Evolutionary conservation across 2,888 invertebrate species (phyloP).

Genomic region (Apantesis nais): DNA sequence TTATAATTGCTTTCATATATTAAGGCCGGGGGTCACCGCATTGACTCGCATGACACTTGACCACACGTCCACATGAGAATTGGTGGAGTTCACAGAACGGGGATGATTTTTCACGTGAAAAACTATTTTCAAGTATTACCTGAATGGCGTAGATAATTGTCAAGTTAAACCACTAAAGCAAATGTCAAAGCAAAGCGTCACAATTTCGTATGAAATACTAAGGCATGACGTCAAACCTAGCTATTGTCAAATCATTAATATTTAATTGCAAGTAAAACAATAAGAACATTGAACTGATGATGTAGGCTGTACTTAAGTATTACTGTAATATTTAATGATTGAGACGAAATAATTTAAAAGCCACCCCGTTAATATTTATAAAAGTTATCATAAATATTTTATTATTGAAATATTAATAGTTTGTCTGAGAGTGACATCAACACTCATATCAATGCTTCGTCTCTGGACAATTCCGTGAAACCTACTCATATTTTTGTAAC

Average conservation of each 20-base stretch:
- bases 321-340: not conserved
- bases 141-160: not conserved
- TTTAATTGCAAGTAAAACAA: not conserved
- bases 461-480: not conserved
- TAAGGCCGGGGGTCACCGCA: slow-evolving; percentile 7
- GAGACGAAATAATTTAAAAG: not conserved
- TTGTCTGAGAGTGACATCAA: not conserved
- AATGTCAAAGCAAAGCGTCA: not conserved
- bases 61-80: not conserved
- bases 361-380: too few relatives aligned
- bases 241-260: not conserved
- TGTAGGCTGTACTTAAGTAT: not conserved
- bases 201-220: not conserved
- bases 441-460: not conserved
- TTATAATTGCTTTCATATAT: slow-evolving; percentile 1
- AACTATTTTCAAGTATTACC: not conserved
- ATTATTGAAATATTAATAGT: not conserved
- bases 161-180: too few relatives aligned
- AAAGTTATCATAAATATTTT: not conserved
- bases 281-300: not conserved
- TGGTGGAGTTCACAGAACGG: not conserved
- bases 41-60: slow-evolving; percentile 29
- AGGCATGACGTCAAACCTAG: not conserved
- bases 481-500: too few relatives aligned
- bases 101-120: not conserved